A percentile compares a stretch with the other conserved stretches of the same genome.
Conservation (phyloP, 1,140 invertebrate genomes). For the Hesperophylax magnus region DNA sequence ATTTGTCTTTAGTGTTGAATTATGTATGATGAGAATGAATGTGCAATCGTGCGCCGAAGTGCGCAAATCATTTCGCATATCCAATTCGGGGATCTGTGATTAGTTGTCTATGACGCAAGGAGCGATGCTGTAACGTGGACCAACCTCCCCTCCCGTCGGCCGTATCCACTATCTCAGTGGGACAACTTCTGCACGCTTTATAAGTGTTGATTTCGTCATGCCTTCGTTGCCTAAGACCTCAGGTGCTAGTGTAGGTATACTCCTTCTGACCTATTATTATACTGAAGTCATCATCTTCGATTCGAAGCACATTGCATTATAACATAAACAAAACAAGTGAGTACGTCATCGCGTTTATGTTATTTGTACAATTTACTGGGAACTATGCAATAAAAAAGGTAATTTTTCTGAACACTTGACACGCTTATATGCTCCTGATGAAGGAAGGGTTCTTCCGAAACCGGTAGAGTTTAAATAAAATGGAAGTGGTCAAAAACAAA, state of each 20-base stretch:
- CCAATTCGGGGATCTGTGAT: background rate
- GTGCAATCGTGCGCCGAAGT: background rate
- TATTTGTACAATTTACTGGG: too few species aligned
- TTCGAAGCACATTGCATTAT: too few species aligned
- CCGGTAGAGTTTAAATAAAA: too few species aligned
- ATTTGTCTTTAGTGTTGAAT: background rate
- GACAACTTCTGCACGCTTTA: constrained; percentile 25
- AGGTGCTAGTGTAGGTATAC: background rate
- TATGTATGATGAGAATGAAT: too few species aligned
- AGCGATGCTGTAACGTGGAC: background rate
- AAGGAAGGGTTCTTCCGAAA: too few species aligned
- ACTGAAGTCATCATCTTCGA: too few species aligned
- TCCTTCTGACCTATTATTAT: background rate
- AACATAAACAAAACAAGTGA: too few species aligned
- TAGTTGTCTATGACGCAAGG: background rate
- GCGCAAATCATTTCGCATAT: background rate
- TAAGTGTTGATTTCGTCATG: background rate
- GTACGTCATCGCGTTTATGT: too few species aligned
- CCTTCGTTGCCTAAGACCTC: background rate
- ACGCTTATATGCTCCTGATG: too few species aligned
- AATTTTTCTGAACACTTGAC: too few species aligned
- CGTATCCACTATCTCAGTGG: background rate
- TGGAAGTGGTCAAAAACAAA: too few species aligned
- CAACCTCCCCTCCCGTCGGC: background rate
- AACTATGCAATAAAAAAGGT: too few species aligned